phyloP scores from a whole-genome alignment of 2,797 vertebrate genomes.

The Anas georgica region DNA sequence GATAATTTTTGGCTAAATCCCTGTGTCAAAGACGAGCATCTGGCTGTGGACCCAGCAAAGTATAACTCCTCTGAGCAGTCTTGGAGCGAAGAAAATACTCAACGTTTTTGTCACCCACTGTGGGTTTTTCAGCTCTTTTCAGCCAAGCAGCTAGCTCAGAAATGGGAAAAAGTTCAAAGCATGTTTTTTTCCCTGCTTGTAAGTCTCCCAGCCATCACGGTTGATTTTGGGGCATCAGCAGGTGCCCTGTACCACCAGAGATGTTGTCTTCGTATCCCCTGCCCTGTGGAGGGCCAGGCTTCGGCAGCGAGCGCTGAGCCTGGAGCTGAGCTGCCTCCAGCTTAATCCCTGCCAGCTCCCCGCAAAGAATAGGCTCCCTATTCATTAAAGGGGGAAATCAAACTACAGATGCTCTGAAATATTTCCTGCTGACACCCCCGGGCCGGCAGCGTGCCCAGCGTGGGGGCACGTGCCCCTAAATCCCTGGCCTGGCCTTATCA shows the following conservation, averaged over 20 bases:
- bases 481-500: not conserved
- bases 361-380: not conserved
- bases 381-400: not conserved
- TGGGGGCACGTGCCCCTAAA: constrained; percentile 10
- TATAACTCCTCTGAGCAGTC: too few relatives aligned
- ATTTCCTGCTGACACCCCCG: constrained; percentile 11
- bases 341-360: not conserved
- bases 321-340: not conserved
- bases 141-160: too few relatives aligned
- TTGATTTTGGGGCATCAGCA: not conserved
- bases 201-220: not conserved
- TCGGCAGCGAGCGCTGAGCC: not conserved
- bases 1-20: too few relatives aligned
- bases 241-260: not conserved
- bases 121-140: too few relatives aligned
- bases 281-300: not conserved
- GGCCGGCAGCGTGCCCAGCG: not conserved
- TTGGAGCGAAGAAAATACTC: too few relatives aligned
- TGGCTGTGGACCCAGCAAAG: too few relatives aligned
- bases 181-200: not conserved
- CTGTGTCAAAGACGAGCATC: too few relatives aligned
- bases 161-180: too few relatives aligned
- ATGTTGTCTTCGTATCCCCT: not conserved
- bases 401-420: not conserved
- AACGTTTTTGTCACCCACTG: too few relatives aligned